Conservation (phyloP, 2,113 vertebrate species). For the Megaptera novaeangliae region DNA sequence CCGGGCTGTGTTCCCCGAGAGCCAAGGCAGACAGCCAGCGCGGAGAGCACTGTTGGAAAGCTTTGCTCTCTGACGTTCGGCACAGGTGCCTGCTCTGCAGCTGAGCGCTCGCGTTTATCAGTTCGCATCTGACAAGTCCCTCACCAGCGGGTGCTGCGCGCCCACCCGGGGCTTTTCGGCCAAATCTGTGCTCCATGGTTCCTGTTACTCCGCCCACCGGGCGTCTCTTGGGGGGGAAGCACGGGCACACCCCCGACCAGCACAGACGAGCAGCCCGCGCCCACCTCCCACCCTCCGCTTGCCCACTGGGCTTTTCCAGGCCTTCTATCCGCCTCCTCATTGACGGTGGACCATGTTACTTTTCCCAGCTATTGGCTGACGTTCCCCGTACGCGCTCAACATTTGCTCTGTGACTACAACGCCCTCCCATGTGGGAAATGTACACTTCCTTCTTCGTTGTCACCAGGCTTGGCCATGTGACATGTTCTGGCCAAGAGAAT, state of each 20-base stretch:
- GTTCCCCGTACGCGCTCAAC: fast-evolving
- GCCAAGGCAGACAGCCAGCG: fast-evolving
- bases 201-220: fast-evolving
- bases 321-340: neutral
- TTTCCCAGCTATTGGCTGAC: no score
- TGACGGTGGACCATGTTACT: fast-evolving
- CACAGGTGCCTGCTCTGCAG: fast-evolving
- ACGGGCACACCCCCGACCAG: fast-evolving
- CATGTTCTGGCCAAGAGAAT: neutral
- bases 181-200: neutral
- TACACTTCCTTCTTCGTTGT: fast-evolving
- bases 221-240: neutral
- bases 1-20: neutral
- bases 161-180: fast-evolving
- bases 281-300: fast-evolving
- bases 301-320: neutral
- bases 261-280: fast-evolving
- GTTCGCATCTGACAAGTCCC: neutral
- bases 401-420: fast-evolving
- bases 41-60: fast-evolving
- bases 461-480: no score
- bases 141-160: fast-evolving
- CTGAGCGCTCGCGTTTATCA: neutral
- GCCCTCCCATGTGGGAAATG: neutral
- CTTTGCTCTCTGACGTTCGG: fast-evolving